A percentile compares a stretch with the other conserved stretches of the same genome.
Conservation (phyloP, 2,113 vertebrate genomes). For the Theristicus caerulescens region DNA sequence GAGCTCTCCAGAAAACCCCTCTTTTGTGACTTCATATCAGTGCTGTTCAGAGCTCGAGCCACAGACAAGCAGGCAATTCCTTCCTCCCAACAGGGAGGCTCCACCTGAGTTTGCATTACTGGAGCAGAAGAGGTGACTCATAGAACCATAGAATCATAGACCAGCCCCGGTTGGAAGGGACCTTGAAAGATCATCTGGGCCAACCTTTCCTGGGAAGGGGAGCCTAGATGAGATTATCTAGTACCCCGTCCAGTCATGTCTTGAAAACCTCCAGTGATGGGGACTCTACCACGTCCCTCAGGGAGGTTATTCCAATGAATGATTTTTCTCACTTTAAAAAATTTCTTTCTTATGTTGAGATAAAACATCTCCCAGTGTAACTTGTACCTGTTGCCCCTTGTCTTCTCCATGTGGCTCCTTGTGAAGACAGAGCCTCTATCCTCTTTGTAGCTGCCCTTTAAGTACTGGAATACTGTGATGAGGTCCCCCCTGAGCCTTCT, state of each 20-base stretch:
- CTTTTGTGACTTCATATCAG: neutral
- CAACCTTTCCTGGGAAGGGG: neutral
- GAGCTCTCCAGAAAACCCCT: neutral
- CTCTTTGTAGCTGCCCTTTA: neutral
- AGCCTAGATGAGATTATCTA: neutral
- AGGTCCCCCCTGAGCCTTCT: neutral
- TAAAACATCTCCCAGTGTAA: neutral
- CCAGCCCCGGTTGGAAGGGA: neutral
- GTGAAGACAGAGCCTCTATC: neutral
- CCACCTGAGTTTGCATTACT: neutral
- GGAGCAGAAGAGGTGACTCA: neutral
- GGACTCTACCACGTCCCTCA: neutral
- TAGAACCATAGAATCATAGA: neutral
- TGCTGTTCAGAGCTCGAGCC: neutral
- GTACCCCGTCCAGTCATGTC: fast-evolving
- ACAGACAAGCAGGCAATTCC: neutral
- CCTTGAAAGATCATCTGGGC: neutral
- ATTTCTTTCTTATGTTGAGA: neutral
- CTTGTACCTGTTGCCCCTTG: neutral
- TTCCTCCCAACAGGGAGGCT: neutral
- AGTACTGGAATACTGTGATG: neutral
- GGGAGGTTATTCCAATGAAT: neutral
- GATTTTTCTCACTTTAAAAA: neutral
- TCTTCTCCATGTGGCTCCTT: neutral
- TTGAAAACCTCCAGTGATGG: neutral